phyloP scores from a whole-genome alignment of 2,888 invertebrate genomes.

The Tipula confusa region DNA sequence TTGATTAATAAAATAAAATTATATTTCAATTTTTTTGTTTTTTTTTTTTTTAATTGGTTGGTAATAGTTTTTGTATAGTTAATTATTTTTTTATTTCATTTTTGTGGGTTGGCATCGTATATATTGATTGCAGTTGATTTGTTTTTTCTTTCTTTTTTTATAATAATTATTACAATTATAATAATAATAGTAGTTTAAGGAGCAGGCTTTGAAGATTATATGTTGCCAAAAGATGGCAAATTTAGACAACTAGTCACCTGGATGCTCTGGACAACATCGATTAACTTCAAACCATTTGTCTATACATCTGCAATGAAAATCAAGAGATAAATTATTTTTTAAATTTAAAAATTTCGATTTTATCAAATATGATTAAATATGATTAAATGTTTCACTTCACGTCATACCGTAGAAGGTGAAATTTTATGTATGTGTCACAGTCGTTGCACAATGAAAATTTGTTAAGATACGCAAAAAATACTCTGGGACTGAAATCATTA shows the following conservation, averaged over 20 bases:
- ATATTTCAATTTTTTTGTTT: neutral
- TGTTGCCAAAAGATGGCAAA: constrained; percentile 3
- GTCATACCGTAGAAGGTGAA: no score
- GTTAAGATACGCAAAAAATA: no score
- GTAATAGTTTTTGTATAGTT: neutral
- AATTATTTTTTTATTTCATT: neutral
- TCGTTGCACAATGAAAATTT: no score
- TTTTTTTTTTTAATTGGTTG: neutral
- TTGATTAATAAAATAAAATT: neutral
- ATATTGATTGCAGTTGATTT: neutral
- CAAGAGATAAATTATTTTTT: constrained; percentile 14
- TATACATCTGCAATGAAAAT: constrained; percentile 75
- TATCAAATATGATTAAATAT: no score
- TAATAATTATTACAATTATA: constrained; percentile 20
- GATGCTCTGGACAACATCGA: constrained; percentile 98
- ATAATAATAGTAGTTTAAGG: constrained; percentile 14
- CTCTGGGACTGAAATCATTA: no score
- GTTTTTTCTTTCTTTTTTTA: constrained; percentile 27
- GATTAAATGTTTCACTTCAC: no score
- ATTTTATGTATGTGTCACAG: no score
- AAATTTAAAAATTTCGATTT: constrained; percentile 28
- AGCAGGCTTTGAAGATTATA: neutral
- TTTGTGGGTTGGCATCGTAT: neutral
- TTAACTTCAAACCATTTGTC: constrained; percentile 99
- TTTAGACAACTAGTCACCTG: constrained; percentile 71